Base-by-base conservation (phyloP, 2,113 vertebrate species). In the Gnathonemus echidnorhynchus region DNA sequence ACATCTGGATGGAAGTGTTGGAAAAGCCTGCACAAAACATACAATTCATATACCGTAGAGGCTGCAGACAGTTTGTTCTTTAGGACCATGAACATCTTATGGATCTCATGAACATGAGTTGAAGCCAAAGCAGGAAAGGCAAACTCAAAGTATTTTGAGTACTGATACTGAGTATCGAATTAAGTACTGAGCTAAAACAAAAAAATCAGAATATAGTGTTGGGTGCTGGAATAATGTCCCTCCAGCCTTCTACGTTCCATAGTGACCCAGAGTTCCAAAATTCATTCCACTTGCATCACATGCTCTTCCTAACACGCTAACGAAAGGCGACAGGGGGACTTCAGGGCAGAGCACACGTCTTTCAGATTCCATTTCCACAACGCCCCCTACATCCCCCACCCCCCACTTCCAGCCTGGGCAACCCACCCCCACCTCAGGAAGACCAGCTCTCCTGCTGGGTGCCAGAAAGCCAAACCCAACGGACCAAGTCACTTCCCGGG, bases 351-450 rank as follows among this genome's bases (percentile, higher is more conserved):
- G 56, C 86, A 90, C 87, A 90, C 89, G 90, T 88, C 90, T 90
- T 91, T 93, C 92, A 92, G 83, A 92, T 91, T 91, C 89, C 90
- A 92, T 92, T 92, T 94, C 87, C 89, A 90, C 91, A 90, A 92
- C 83, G 90, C 48, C 87, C 62, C 86, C 83, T 84, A 42, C 74
- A 42, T 42, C 35, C 15, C 62, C 56, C 19, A 74, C 53, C 56
- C 66, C 62, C 89, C 17, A 35, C 77, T 35, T 48, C 87, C 49
- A 49, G n/a, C 27, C n/a, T 4, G 62, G 10, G 27, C 3, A 31
- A 15, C 10, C 74, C 11, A 17, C 84, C 87, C 88, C 19, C 74
- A 90, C 70, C 86, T n/a, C 87, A 89, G 87, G 74, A 90, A 45
- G 88, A 88, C 85, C 90, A 88, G 84, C 80, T 89, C 74, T 91